These are phyloP conservation scores for Tipula unca DNA, from an alignment of 2,888 invertebrate species.

Conservation along the genomic window DNA sequence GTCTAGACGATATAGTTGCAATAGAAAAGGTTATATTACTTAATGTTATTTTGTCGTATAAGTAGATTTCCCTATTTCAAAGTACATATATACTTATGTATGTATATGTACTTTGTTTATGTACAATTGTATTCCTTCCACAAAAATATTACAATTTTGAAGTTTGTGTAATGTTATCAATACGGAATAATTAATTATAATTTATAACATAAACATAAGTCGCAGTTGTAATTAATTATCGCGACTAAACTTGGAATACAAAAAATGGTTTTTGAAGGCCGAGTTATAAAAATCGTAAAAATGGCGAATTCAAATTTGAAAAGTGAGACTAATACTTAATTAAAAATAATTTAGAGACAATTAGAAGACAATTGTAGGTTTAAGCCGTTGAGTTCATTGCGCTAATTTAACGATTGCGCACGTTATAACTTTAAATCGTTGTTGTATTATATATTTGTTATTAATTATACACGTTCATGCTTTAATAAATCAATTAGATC, in stretches of 20 bases:
- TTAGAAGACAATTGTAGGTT: neutral
- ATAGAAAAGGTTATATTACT: neutral
- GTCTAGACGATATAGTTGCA: neutral
- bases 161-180: neutral
- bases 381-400: neutral
- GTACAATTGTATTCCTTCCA: too few relatives aligned
- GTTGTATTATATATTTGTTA: neutral
- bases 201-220: neutral
- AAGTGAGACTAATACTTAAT: too few relatives aligned
- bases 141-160: neutral
- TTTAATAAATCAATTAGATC: neutral
- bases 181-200: neutral
- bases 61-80: neutral
- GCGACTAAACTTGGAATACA: neutral
- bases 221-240: neutral
- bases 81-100: neutral
- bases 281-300: neutral
- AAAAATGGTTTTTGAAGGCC: neutral
- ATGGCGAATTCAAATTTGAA: neutral
- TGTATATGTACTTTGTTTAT: neutral
- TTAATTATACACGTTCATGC: neutral
- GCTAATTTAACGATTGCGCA: neutral
- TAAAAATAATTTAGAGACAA: neutral
- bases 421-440: neutral
- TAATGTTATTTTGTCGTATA: neutral